Evolutionary conservation across 2,113 vertebrate genomes (phyloP), one percentile per base, ranked within the genome.

Genomic region (Ahaetulla prasina): DNA sequence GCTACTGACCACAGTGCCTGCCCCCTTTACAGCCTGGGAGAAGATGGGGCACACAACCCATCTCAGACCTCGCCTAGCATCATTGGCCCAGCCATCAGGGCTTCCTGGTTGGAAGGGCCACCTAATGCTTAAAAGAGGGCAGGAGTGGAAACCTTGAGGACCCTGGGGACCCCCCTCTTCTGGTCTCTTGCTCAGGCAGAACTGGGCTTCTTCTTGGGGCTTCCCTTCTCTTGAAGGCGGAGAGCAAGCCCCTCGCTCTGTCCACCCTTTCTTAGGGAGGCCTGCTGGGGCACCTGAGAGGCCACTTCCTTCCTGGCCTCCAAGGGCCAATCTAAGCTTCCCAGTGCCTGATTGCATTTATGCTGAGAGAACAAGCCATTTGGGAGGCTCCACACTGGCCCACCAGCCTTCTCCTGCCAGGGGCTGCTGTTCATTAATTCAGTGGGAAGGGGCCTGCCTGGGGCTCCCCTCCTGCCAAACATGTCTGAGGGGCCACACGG

Each of bases 401-500:
- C 68, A 3, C 2, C 68, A 6, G 68, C n/a, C n/a, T 6, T 39
- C 68, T 74, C n/a, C 16, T 39, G 16, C 11, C 1, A 11, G 10
- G 3, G 60, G 60, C 68, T 74, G 16, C n/a, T 39, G 2, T 20
- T 39, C 63, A 35, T 74, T 18, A 35, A 7, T 74, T 68, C n/a
- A 8, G 16, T 39, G n/a, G 14, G n/a, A 20, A 16, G n/a, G 4
- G 16, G 68, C 68, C 68, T 80, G 16, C 16, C 68, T 8, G 30
- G 68, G n/a, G 5, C 14, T 35, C 63, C 14, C n/a, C 63, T 80
- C 68, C 16, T 39, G n/a, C n/a, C n/a, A 35, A 35, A 20, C 1
- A 6, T 18, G 14, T n/a, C n/a, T 2, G 14, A 20, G n/a, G 1
- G n/a, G 2, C n/a, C 68, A 8, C 1, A 1, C 0, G 2, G 68